Base-by-base conservation (phyloP, 1,140 invertebrate species). In the Leptopilina clavipes region DNA sequence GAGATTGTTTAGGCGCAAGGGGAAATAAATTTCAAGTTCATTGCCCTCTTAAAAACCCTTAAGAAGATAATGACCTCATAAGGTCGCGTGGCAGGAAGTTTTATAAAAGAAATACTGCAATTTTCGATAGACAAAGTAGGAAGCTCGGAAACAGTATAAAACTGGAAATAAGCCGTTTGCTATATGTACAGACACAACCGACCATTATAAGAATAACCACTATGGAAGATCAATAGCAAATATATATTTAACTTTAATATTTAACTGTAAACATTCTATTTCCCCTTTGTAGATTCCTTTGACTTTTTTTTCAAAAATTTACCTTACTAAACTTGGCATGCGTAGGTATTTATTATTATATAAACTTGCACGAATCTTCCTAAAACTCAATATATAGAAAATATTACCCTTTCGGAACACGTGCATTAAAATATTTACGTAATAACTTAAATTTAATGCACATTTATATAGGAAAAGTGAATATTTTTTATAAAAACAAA, bases 231-330 rank as follows among this genome's bases (percentile, higher is more conserved):
- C 25, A 31, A 65, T 14, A 65, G 59, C 22, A 65, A 37, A 65
- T 65, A 25, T 31, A 65, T 65, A 25, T 31, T 65, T 65, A 65
- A 65, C 11, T 59, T 22, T 37, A 31, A 31, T 65, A 65, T 65
- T 65, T 65, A n/a, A 65, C 59, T 65, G 14, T 65, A 65, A 37
- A 65, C 25, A 25, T 65, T 65, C 59, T 8, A n/a, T 43, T 74
- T 17, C 14, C 44, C 25, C 22, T 31, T 14, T 65, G 19, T 65
- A 19, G 18, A 65, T 37, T 70, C 65, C 25, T 52, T 40, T 10
- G 9, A 25, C 25, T 48, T 71, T 70, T 52, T 18, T 45, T 71
- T 18, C 12, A 43, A 70, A 43, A 70, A 44, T 19, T 48, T 75
- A 45, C n/a, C 7, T 11, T 17, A 25, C 59, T 18, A 75, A 48